Percentiles rank a stretch among this genome's conserved stretches.
Evolutionary conservation across 2,113 vertebrate species (phyloP).

Genomic region (Varanus salvator): DNA sequence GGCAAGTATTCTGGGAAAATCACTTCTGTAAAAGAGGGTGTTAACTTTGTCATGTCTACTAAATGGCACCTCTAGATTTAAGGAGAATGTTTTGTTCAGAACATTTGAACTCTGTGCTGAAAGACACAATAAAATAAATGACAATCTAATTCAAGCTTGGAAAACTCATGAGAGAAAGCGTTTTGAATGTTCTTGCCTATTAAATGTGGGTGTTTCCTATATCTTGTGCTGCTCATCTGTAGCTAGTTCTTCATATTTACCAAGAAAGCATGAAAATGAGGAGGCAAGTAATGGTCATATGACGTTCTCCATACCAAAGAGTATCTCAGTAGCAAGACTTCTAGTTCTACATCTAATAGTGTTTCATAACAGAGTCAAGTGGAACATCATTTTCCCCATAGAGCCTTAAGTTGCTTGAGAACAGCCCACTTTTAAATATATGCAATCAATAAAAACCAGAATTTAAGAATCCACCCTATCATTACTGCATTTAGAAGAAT

Average conservation of each 20-base stretch:
- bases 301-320: too few relatives aligned
- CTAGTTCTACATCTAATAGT: background rate
- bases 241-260: background rate
- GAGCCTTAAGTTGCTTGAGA: background rate
- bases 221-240: background rate
- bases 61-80: background rate
- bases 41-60: fast-evolving
- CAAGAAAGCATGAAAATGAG: background rate
- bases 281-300: background rate
- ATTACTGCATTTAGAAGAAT: constrained; percentile 31
- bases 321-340: background rate
- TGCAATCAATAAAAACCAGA: constrained; percentile 8
- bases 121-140: background rate
- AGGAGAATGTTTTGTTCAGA: background rate
- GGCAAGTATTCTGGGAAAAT: constrained; percentile 22
- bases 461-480: constrained; percentile 12
- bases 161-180: background rate
- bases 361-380: background rate
- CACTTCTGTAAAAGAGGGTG: background rate
- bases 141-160: background rate
- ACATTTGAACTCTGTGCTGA: background rate
- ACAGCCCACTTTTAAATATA: background rate
- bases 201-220: background rate
- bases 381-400: background rate
- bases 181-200: background rate